phyloP scores from a whole-genome alignment of 2,888 invertebrate species.

The Caenorhabditis plicata region DNA sequence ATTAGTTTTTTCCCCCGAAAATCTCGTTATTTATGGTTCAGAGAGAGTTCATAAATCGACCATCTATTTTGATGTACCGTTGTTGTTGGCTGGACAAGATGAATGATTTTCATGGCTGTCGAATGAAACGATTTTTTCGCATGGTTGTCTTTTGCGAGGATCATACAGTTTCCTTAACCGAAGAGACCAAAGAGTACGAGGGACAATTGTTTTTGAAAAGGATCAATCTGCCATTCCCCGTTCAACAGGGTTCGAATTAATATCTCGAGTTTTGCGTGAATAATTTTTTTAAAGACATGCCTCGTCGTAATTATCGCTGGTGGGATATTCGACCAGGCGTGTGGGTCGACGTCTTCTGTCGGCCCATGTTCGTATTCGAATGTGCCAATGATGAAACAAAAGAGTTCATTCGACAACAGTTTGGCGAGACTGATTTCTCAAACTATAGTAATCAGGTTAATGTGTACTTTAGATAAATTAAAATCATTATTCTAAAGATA shows the following conservation, averaged over 20 bases:
- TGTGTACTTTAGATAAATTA: background rate
- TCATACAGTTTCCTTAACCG: conserved; percentile 42
- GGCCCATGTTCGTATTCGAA: conserved; percentile 42
- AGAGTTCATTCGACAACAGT: conserved; percentile 43
- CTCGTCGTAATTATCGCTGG: conserved; percentile 38
- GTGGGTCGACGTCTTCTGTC: conserved; percentile 45
- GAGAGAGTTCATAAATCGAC: conserved; percentile 35
- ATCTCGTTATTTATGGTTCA: conserved; percentile 3
- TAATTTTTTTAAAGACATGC: conserved; percentile 26
- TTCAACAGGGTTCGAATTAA: conserved; percentile 16
- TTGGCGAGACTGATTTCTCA: conserved; percentile 40
- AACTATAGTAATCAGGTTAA: conserved; percentile 35
- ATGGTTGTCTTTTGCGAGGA: conserved; percentile 41
- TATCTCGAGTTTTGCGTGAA: too few relatives aligned
- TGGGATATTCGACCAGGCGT: conserved; percentile 50
- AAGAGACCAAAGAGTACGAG: conserved; percentile 47
- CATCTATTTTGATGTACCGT: conserved; percentile 30
- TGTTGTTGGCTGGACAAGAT: conserved; percentile 44
- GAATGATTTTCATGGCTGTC: conserved; percentile 39
- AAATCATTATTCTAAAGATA: conserved; percentile 12
- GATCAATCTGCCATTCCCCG: conserved; percentile 38
- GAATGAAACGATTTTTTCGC: conserved; percentile 29
- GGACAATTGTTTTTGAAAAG: conserved; percentile 48
- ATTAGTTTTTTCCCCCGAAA: background rate
- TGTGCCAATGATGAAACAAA: conserved; percentile 41